Base-by-base conservation (phyloP, 1,140 invertebrate species). In the Zaprionus davidi region DNA sequence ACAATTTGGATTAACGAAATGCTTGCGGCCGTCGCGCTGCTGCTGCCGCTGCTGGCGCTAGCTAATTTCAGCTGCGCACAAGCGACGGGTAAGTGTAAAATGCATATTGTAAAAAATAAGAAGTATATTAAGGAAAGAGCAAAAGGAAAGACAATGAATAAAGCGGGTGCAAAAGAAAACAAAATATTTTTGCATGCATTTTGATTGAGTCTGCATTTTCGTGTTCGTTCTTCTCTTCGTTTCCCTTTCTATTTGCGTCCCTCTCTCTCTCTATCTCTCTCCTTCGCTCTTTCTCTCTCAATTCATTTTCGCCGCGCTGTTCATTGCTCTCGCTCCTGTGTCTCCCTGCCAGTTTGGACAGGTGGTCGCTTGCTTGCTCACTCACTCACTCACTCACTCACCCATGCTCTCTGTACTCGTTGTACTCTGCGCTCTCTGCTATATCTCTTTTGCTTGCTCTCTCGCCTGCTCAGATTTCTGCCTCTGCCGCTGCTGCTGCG, bases 1-100 rank as follows among this genome's bases (percentile, higher is more conserved):
- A 65, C 55, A 76, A 82, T 49, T 81, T 84, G 81, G 82, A 82
- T 86, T 82, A 85, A 71, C 82, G 77, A 86, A 79, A 85, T 85
- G 82, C 69, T 86, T 64, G 82, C 76, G 67, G 71, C 53, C 69
- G 81, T 77, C 76, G 81, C 71, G 71, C 81, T 83, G 81, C 71
- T 77, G 26, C 66, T 82, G 75, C 81, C 82, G 64, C 82, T 85
- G 76, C 76, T 82, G 82, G 59, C 79, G 82, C 79, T 86, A 57
- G 82, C 64, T 73, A 67, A 71, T 63, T 57, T 70, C 63, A 79
- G 67, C 82, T 72, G 75, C 65, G 79, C 81, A 31, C 82, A 85
- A 70, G 82, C 82, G 76, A 82, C 79, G 84, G 82, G 82, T 85
- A 75, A 85, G 82, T 85, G 65, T 57, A 31, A 44, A 66, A 58